Evolutionary conservation across 1,140 invertebrate genomes (phyloP).

Genomic region (Eupeodes corollae): DNA sequence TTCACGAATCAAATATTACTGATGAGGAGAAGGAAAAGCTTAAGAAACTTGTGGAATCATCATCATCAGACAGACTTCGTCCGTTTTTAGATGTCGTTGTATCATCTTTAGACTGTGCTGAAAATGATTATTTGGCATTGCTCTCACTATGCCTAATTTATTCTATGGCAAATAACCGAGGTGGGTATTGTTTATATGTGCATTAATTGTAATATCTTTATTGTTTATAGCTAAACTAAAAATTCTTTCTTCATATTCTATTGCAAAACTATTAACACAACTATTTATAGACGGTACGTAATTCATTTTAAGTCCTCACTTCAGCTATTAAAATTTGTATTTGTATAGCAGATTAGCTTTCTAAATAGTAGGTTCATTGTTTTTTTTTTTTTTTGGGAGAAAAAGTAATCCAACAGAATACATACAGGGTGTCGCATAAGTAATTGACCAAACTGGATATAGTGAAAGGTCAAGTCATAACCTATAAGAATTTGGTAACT

Average conservation of each 20-base stretch:
- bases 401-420: no score
- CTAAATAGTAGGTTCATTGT: no score
- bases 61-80: conserved; percentile 20
- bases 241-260: conserved; percentile 8
- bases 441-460: no score
- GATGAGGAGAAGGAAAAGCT: conserved; percentile 81
- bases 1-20: conserved; percentile 80
- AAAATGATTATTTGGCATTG: conserved; percentile 90
- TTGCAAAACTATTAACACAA: neutral
- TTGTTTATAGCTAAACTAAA: neutral
- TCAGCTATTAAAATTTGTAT: no score
- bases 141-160: conserved; percentile 88
- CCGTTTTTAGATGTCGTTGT: conserved; percentile 84
- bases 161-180: conserved; percentile 86
- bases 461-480: no score
- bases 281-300: no score
- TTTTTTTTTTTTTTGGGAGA: no score
- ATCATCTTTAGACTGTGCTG: conserved; percentile 68
- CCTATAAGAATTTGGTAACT: no score
- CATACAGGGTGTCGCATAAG: no score
- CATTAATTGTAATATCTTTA: neutral
- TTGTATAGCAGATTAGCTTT: no score
- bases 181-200: conserved; percentile 41
- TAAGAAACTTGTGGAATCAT: conserved; percentile 26
- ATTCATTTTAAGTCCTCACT: no score